Conservation (phyloP, 2,113 vertebrate species). For the Panthera leo region DNA sequence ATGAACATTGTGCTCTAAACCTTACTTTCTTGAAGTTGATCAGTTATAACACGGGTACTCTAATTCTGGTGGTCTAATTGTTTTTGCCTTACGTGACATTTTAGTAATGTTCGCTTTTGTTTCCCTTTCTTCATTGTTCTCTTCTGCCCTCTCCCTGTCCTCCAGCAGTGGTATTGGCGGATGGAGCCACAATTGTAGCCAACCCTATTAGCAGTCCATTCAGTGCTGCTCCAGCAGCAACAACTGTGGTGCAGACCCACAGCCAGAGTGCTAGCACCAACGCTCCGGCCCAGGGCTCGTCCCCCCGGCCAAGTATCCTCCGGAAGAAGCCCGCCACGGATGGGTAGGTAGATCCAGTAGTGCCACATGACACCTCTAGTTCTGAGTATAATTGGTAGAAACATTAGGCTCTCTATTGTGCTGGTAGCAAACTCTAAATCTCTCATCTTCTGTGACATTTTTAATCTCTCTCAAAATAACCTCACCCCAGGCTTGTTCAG, state of each 20-base stretch:
- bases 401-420: background rate
- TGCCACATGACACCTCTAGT: background rate
- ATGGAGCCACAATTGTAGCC: constrained; percentile 94
- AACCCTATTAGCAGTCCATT: constrained; percentile 95
- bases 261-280: constrained; percentile 91
- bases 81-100: background rate
- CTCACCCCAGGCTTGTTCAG: background rate
- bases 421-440: background rate
- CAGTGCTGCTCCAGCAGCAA: constrained; percentile 90
- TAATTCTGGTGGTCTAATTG: background rate
- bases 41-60: background rate
- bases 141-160: background rate
- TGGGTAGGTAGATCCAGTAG: constrained; percentile 87
- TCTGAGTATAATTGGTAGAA: background rate
- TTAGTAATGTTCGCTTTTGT: background rate
- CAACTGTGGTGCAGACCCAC: constrained; percentile 96
- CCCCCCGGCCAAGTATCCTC: constrained; percentile 97
- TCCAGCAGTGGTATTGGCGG: constrained; percentile 92
- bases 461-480: background rate
- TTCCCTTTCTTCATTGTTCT: background rate
- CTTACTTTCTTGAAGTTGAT: background rate
- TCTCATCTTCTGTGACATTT: background rate
- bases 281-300: constrained; percentile 93
- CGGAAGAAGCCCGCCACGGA: constrained; percentile 96
- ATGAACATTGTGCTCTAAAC: background rate